Conservation (phyloP, 2,797 vertebrate species). For the Cynopterus sphinx region DNA sequence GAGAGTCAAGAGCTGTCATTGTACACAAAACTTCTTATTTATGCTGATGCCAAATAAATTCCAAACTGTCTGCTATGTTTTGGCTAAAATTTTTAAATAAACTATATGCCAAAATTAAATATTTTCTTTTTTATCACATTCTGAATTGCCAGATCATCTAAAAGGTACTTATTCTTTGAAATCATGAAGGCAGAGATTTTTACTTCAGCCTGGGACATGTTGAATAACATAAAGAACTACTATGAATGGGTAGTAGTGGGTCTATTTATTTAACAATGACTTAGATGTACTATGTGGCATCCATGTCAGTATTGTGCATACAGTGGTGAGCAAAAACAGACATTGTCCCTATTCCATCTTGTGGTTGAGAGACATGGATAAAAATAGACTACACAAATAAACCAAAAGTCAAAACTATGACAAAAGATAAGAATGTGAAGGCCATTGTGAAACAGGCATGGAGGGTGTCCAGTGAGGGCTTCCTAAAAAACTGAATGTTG, state of each 20-base stretch:
- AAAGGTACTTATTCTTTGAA: not conserved
- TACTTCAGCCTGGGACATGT: not conserved
- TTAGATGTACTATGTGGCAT: not conserved
- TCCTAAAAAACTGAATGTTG: not conserved
- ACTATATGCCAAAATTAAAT: not conserved
- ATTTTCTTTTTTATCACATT: not conserved
- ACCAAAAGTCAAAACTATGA: not conserved
- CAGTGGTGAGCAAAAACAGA: not conserved
- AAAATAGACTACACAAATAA: not conserved
- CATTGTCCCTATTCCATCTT: not conserved
- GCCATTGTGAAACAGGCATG: not conserved
- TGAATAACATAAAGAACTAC: not conserved
- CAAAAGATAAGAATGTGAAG: not conserved
- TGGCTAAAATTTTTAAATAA: not conserved
- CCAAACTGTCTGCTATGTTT: not conserved
- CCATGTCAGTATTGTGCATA: not conserved
- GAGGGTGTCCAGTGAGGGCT: not conserved
- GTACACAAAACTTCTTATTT: not conserved
- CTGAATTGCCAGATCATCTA: not conserved
- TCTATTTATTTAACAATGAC: not conserved
- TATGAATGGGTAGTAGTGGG: not conserved
- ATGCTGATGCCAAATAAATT: slow-evolving; percentile 13
- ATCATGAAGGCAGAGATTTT: not conserved
- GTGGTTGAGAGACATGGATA: not conserved
- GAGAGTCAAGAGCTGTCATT: not conserved